A percentile compares a stretch with the other conserved stretches of the same genome.
phyloP scores from a whole-genome alignment of 2,888 invertebrate species.

The Nasonia oneida region DNA sequence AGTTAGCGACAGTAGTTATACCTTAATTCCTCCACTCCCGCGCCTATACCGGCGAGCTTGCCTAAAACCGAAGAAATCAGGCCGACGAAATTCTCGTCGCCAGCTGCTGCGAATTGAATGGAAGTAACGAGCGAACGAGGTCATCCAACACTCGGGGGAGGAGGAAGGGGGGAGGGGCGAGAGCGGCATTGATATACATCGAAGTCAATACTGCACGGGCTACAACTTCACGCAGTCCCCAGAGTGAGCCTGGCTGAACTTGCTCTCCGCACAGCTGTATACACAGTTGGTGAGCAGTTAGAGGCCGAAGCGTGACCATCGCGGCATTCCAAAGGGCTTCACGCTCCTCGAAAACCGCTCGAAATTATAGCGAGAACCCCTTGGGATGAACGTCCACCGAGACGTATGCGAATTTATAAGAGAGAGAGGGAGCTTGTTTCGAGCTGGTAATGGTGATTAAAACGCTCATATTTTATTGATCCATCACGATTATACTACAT shows the following conservation, averaged over 20 bases:
- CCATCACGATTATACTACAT: not conserved
- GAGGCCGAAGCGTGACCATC: conserved; percentile 16
- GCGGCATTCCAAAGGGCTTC: conserved; percentile 6
- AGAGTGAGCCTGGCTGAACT: not conserved
- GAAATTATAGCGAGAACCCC: not conserved
- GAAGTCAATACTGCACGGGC: not conserved
- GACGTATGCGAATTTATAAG: not conserved
- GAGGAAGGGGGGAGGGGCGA: too few relatives aligned
- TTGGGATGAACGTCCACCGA: not conserved
- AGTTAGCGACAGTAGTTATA: not conserved
- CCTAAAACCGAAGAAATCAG: not conserved
- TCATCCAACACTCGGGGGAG: not conserved
- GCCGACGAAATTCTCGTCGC: not conserved
- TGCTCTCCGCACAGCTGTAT: not conserved
- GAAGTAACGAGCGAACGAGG: conserved; percentile 11
- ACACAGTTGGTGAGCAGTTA: not conserved
- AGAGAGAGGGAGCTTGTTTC: too few relatives aligned
- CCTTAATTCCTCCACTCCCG: not conserved
- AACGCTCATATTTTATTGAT: not conserved
- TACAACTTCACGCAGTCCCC: conserved; percentile 1
- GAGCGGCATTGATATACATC: conserved; percentile 6
- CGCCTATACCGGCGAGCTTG: too few relatives aligned
- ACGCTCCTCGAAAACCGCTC: not conserved
- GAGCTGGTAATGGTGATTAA: not conserved
- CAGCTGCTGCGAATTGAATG: not conserved